phyloP scores from a whole-genome alignment of 92 coral and sea anemone genomes.

The Porites divaricata region DNA sequence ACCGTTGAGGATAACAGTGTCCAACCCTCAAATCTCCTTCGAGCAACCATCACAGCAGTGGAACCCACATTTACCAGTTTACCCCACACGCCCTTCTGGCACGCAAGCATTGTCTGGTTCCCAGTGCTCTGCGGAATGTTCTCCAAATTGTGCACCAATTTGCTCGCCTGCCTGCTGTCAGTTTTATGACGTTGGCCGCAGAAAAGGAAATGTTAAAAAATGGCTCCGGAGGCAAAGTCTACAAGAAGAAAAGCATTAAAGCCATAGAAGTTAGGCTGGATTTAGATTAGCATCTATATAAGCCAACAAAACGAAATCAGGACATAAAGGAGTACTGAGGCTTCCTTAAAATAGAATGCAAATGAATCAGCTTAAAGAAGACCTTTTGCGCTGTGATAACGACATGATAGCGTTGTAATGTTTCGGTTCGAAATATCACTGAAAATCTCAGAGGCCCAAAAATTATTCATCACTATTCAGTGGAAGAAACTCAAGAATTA shows the following conservation, averaged over 20 bases:
- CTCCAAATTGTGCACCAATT: conserved; percentile 57
- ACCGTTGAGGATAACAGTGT: not conserved
- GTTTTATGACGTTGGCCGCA: conserved; percentile 29
- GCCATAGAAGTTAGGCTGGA: not conserved
- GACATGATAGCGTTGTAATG: no score
- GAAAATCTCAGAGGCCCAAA: no score
- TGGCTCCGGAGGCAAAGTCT: conserved; percentile 9
- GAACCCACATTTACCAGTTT: not conserved
- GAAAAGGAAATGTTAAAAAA: conserved; percentile 5
- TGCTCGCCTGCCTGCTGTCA: conserved; percentile 56
- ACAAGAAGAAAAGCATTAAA: conserved; percentile 28
- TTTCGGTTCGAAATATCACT: no score
- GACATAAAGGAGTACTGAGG: not conserved
- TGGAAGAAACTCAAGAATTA: no score
- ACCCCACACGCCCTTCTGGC: conserved; percentile 1
- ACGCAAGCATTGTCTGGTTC: conserved; percentile 29
- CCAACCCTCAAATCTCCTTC: conserved; percentile 23
- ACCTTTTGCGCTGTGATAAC: no score
- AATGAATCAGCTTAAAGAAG: no score
- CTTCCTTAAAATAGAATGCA: not conserved
- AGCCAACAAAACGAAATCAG: not conserved
- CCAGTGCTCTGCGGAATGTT: conserved; percentile 48
- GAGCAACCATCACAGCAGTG: conserved; percentile 23
- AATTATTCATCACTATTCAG: no score
- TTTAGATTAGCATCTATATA: not conserved